Percentiles rank a stretch among this genome's conserved stretches.
phyloP scores from a whole-genome alignment of 2,113 vertebrate species.

The Telmatochromis brachygnathus region DNA sequence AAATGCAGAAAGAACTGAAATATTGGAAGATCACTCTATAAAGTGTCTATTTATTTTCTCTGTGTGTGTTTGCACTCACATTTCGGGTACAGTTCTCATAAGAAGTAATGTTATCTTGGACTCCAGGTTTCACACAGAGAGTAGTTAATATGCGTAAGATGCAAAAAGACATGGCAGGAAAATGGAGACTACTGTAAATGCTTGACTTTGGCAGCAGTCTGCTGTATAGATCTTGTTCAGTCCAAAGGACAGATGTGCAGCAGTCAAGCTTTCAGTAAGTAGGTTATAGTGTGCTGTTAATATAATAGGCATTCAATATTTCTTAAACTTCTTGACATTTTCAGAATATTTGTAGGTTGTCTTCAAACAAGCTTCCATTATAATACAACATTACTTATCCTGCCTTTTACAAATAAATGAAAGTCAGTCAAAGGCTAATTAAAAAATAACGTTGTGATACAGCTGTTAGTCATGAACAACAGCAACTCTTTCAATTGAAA shows the following conservation, averaged over 20 bases:
- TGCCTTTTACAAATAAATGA: neutral
- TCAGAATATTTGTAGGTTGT: neutral
- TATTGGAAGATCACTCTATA: neutral
- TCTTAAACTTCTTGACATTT: neutral
- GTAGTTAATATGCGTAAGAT: neutral
- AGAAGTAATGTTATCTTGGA: neutral
- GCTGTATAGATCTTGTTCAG: neutral
- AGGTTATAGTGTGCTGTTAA: neutral
- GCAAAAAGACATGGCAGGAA: neutral
- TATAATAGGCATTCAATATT: neutral
- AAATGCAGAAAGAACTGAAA: neutral
- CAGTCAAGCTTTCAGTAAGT: neutral
- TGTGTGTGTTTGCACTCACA: neutral
- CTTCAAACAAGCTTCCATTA: neutral
- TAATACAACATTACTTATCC: neutral
- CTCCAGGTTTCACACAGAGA: neutral
- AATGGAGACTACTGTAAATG: constrained; percentile 1
- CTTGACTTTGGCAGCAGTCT: constrained; percentile 23
- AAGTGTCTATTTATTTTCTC: neutral
- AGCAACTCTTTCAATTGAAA: neutral
- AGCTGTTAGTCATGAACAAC: neutral
- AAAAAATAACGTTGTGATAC: neutral
- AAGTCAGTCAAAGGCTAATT: neutral
- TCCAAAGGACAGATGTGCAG: constrained; percentile 30
- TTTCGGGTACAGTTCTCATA: neutral